Evolutionary conservation across 1,140 invertebrate genomes (phyloP), one percentile per base, ranked within the genome.

Genomic region (Drosophila nigrodunni): DNA sequence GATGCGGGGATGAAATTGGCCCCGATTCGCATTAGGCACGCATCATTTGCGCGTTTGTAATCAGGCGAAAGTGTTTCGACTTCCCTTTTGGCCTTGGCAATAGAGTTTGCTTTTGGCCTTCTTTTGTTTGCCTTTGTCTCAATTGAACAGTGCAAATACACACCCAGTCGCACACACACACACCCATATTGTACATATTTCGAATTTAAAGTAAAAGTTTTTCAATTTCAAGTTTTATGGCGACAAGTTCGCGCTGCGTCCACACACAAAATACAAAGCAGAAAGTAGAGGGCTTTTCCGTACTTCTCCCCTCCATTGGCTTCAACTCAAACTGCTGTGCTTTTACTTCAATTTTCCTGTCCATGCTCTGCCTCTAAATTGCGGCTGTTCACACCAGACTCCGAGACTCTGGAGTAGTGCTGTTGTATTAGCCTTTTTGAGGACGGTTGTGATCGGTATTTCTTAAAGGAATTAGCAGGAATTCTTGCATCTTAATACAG

Each of bases 1-100:
- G 25, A 10, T 2, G 11, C 25, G 7, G 7, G 2, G 7, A n/a
- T 55, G 49, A 58, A 66, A 65, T 78, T 71, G 58, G 73, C 67
- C 60, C 58, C 49, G 55, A 52, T 71, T 73, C 79, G 78, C 87
- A 90, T 90, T 90, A 90, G 87, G 61, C 82, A 90, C 86, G 86
- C 86, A 90, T 90, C 86, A 87, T 90, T 90, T 90, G 77, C 78
- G 82, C 82, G 82, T 82, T 90, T 82, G 86, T 90, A 90, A 90
- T 90, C 86, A 90, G 71, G 87, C 87, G 82, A 90, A 90, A 90
- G 83, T 87, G 87, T 82, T 89, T 79, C 79, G 72, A 77, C 72
- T 82, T 87, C 66, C 62, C 54, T 62, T 58, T 62, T 43, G 15
- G 50, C 58, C 58, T 64, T 58, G 37, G 46, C 57, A 37, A 68